Conservation (phyloP, 2,113 vertebrate genomes). For the Leucoraja erinaceus region DNA sequence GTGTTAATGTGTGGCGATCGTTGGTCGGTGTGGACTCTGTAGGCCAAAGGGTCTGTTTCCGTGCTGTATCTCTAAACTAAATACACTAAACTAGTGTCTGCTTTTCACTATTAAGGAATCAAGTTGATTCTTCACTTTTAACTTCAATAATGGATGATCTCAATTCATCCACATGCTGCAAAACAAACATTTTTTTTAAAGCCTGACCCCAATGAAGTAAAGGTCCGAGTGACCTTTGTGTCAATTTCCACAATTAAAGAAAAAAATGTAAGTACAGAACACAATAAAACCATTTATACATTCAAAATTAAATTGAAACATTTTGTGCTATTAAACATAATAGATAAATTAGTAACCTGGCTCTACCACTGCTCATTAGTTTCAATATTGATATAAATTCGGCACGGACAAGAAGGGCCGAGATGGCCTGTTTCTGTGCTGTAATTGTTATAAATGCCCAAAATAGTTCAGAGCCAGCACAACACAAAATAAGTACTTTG, state of each 20-base stretch:
- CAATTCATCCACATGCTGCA: too few relatives aligned
- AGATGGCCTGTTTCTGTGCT: too few relatives aligned
- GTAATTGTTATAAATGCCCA: neutral
- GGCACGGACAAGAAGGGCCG: too few relatives aligned
- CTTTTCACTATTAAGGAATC: too few relatives aligned
- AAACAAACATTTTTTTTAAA: neutral
- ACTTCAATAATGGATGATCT: too few relatives aligned
- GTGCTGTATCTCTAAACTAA: too few relatives aligned
- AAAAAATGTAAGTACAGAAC: neutral
- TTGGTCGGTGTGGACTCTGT: too few relatives aligned
- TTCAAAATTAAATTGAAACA: neutral
- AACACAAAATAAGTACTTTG: neutral
- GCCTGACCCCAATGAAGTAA: neutral
- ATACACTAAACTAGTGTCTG: too few relatives aligned
- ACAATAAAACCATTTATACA: slow-evolving; percentile 6
- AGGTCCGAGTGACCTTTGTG: neutral
- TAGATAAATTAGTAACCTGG: slow-evolving; percentile 1
- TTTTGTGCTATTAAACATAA: neutral
- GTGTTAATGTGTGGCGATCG: too few relatives aligned
- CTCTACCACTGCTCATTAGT: neutral
- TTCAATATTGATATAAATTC: neutral
- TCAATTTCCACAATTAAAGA: slow-evolving; percentile 30
- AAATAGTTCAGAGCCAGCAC: too few relatives aligned
- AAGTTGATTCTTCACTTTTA: too few relatives aligned
- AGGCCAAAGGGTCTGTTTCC: too few relatives aligned